A percentile compares a stretch with the other conserved stretches of the same genome.
phyloP scores from a whole-genome alignment of 2,797 vertebrate genomes.

The Lagodon rhomboides region DNA sequence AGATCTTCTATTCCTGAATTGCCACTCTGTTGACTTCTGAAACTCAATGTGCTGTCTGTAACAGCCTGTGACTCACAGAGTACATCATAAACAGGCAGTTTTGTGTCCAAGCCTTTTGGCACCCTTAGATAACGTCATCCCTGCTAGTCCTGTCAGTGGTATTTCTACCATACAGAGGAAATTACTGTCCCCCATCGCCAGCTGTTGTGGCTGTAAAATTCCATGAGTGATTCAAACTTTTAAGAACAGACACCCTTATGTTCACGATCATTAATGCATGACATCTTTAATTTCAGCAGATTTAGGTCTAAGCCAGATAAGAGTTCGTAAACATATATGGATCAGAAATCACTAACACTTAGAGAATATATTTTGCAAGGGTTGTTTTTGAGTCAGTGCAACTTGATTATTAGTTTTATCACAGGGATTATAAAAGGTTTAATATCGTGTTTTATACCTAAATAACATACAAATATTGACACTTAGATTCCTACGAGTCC shows the following conservation, averaged over 20 bases:
- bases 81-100: slow-evolving; percentile 26
- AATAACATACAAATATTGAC: background rate
- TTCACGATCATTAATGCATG: background rate
- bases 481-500: background rate
- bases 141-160: slow-evolving; percentile 23
- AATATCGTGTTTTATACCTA: background rate
- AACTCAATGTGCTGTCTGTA: slow-evolving; percentile 30
- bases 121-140: slow-evolving; percentile 34
- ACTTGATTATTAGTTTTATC: background rate
- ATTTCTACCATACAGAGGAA: slow-evolving; percentile 55
- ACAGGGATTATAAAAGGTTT: background rate
- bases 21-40: slow-evolving; percentile 19
- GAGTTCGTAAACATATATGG: background rate
- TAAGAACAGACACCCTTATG: slow-evolving; percentile 4
- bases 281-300: background rate
- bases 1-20: slow-evolving; percentile 17
- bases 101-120: slow-evolving; percentile 40
- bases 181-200: slow-evolving; percentile 50
- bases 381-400: background rate
- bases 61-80: slow-evolving; percentile 33
- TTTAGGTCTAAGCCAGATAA: background rate
- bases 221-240: background rate
- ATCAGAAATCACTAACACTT: background rate
- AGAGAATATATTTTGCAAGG: background rate
- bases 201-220: slow-evolving; percentile 43